These are phyloP conservation scores for Andrena camellia DNA, from an alignment of 2,888 invertebrate species.

Conservation along the genomic window DNA sequence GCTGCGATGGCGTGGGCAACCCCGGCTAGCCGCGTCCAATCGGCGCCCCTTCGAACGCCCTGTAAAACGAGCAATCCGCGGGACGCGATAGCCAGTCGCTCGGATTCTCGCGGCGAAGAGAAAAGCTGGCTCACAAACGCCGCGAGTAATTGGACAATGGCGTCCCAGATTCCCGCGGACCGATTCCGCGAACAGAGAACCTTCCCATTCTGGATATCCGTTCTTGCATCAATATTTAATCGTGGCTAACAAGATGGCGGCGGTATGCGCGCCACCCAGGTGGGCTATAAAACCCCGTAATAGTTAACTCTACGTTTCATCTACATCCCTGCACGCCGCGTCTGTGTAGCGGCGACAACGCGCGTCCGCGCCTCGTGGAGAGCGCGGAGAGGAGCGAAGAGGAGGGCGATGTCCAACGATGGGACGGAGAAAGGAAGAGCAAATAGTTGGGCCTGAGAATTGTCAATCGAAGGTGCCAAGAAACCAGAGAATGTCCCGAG, in stretches of 20 bases:
- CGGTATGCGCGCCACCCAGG: slow-evolving; percentile 72
- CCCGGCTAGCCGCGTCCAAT: neutral
- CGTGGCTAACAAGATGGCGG: slow-evolving; percentile 78
- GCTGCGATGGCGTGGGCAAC: neutral
- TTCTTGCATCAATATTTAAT: slow-evolving; percentile 77
- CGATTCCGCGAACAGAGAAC: slow-evolving; percentile 65
- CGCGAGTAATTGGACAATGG: slow-evolving; percentile 40
- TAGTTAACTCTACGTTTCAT: slow-evolving; percentile 66
- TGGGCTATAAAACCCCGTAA: slow-evolving; percentile 74
- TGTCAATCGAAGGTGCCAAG: slow-evolving; percentile 82
- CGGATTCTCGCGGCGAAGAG: neutral
- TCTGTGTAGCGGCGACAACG: slow-evolving; percentile 33
- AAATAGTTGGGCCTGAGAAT: slow-evolving; percentile 79
- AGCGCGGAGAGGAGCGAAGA: slow-evolving; percentile 10
- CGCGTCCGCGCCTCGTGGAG: neutral
- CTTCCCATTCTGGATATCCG: slow-evolving; percentile 62
- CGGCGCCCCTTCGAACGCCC: neutral
- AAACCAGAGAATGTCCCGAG: slow-evolving; percentile 78
- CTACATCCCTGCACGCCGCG: slow-evolving; percentile 45
- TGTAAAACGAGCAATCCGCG: neutral
- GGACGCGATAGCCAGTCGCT: neutral
- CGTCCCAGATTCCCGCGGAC: slow-evolving; percentile 61
- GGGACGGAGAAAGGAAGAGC: slow-evolving; percentile 55
- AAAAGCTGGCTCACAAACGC: neutral
- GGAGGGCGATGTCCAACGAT: slow-evolving; percentile 11